Base-by-base conservation (phyloP, 2,797 vertebrate genomes). In the Myotis planiceps region DNA sequence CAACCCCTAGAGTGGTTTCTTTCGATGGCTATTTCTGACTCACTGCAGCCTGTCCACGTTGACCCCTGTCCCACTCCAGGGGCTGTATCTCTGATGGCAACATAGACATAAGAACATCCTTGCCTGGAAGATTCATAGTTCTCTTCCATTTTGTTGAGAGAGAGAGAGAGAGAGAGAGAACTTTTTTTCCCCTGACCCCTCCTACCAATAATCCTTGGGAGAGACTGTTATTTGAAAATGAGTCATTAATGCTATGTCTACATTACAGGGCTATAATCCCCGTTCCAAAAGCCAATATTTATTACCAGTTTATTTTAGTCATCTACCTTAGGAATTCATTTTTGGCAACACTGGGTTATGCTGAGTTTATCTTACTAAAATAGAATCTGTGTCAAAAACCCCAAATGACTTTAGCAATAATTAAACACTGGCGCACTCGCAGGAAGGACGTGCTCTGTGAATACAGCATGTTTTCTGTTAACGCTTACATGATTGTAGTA, bases 331-430 rank as follows among this genome's bases (percentile, higher is more conserved):
- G 97, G 97, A 97, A 97, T 97, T 97, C 78, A n/a, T 51, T 95
- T 89, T 81, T 97, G 97, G 97, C 97, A 87, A 94, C 2, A 39
- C 60, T 66, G 45, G 37, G 25, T 84, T 81, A 78, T 58, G 71
- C 86, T 96, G 92, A 97, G 95, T 97, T 97, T 97, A 96, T 97
- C 92, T 85, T 97, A 91, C 96, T 93, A 95, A 97, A 97, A 97
- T 97, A 97, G 97, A 97, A 97, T 96, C 93, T 97, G 86, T 98
- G 97, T 98, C 96, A 97, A 97, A 97, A 97, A 96, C 95, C 96
- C 88, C 95, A 96, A 83, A 95, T 97, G 97, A 97, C 96, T 96
- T 94, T 94, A 95, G 82, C 88, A 95, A 69, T 79, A 96, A 96
- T 97, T 96, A 96, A 94, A 86, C 65, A 74, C 47, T 94, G 90